Evolutionary conservation across 92 coral and sea anemone genomes (phyloP).

Genomic region (Montipora capitata): DNA sequence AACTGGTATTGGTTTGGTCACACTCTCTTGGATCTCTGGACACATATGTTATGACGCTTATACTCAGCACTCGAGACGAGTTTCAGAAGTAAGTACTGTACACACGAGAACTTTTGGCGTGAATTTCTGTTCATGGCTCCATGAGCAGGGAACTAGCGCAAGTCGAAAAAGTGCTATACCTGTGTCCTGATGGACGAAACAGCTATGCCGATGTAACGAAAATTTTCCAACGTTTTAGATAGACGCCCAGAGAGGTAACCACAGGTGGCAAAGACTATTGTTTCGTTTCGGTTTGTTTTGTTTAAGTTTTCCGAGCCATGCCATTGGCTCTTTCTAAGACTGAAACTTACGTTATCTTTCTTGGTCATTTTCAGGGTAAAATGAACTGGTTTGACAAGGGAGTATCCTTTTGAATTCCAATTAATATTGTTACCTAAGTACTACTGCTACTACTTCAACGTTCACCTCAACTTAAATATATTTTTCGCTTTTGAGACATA

Average conservation of each 20-base stretch:
- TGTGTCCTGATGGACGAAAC: neutral
- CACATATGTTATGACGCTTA: neutral
- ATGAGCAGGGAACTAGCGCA: too few species aligned
- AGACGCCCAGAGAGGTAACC: too few species aligned
- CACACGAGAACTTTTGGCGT: neutral
- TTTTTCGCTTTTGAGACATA: too few species aligned
- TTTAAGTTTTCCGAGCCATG: too few species aligned
- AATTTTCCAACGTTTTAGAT: too few species aligned
- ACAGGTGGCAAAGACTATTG: too few species aligned
- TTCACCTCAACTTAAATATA: neutral
- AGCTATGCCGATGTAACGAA: too few species aligned
- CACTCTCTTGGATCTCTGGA: neutral
- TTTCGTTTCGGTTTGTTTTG: too few species aligned
- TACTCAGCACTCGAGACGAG: neutral
- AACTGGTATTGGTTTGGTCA: neutral
- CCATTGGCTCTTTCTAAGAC: too few species aligned
- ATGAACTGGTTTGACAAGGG: neutral
- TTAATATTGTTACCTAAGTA: too few species aligned
- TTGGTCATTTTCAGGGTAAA: conserved; percentile 7
- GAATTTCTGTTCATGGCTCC: too few species aligned
- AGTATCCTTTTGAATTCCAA: neutral
- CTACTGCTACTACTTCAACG: neutral
- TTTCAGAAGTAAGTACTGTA: neutral
- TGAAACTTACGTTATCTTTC: neutral
- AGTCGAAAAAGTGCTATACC: neutral